Percentiles rank a stretch among this genome's conserved stretches.
phyloP scores from a whole-genome alignment of 2,888 invertebrate genomes.

The Phytoseiulus persimilis region DNA sequence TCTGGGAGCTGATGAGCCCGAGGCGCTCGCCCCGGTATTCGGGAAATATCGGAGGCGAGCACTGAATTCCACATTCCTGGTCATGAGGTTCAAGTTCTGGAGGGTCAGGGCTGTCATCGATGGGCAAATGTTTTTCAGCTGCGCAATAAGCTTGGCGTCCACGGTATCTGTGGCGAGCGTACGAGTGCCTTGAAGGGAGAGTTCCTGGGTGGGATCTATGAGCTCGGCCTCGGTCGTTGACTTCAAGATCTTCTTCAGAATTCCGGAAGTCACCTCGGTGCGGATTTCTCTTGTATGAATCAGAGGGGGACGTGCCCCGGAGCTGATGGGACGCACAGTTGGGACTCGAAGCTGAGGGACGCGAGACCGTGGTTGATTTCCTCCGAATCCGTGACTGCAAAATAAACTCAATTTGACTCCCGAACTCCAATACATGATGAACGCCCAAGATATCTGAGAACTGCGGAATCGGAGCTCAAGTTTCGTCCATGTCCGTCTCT shows the following conservation, averaged over 20 bases:
- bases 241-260: conserved; percentile 32
- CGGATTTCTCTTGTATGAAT: neutral
- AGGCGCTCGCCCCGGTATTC: neutral
- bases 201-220: conserved; percentile 17
- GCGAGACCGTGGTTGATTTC: too few relatives aligned
- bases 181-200: neutral
- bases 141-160: neutral
- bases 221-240: neutral
- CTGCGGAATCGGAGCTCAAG: too few relatives aligned
- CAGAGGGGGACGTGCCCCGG: neutral
- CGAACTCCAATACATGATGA: too few relatives aligned
- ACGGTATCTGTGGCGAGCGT: neutral
- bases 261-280: conserved; percentile 19
- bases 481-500: too few relatives aligned
- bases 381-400: too few relatives aligned
- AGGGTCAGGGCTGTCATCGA: conserved; percentile 16
- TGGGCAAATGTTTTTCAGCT: conserved; percentile 12
- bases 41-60: neutral
- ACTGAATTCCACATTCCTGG: neutral
- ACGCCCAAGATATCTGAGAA: too few relatives aligned
- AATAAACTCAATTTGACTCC: too few relatives aligned
- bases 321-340: too few relatives aligned
- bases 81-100: neutral
- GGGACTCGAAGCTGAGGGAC: too few relatives aligned
- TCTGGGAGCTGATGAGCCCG: neutral